Base-by-base conservation (phyloP, 2,113 vertebrate genomes). In the Zosterops lateralis region DNA sequence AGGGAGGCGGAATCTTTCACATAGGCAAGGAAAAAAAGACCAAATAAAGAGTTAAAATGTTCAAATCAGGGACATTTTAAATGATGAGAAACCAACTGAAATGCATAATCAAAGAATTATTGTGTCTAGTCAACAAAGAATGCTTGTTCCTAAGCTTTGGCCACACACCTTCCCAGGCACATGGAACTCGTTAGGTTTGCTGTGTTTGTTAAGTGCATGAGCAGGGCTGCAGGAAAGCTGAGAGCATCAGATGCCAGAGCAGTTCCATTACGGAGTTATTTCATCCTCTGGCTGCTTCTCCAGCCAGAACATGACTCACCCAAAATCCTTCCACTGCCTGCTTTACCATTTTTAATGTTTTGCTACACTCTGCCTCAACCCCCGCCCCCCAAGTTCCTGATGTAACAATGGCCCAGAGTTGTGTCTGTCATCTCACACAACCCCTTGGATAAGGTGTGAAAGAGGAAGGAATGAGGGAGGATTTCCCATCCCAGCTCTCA, bases 351-450 rank as follows among this genome's bases (percentile, higher is more conserved):
- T 36, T 65, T 48, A 40, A 68, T 29, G 22, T 51, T 88, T 75
- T 81, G 17, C 51, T 64, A 22, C 16, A 18, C 14, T 45, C 56
- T 31, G 51, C 14, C 53, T 58, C 76, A 32, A 28, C 45, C 56
- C 21, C 0, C n/a, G n/a, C 0, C 0, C 0, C 9, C 8, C 32
- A 60, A 48, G 9, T 26, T 70, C 34, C 44, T 80, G n/a, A 60
- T 5, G 54, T 7, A 40, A 3, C 31, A 67, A 24, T 0, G 20
- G 21, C 9, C 58, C 2, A 31, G 48, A 17, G 61, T 17, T 40
- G 40, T 26, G 68, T 29, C 48, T 10, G 2, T 11, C 36, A 31
- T 34, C 34, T 29, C 48, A 48, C 13, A 36, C 15, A 81, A 4
- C 2, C 31, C 42, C 47, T 13, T 45, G 42, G 56, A 50, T 61